These are phyloP conservation scores for Candidula unifasciata DNA, from an alignment of 2,888 invertebrate genomes.

Conservation along the genomic window DNA sequence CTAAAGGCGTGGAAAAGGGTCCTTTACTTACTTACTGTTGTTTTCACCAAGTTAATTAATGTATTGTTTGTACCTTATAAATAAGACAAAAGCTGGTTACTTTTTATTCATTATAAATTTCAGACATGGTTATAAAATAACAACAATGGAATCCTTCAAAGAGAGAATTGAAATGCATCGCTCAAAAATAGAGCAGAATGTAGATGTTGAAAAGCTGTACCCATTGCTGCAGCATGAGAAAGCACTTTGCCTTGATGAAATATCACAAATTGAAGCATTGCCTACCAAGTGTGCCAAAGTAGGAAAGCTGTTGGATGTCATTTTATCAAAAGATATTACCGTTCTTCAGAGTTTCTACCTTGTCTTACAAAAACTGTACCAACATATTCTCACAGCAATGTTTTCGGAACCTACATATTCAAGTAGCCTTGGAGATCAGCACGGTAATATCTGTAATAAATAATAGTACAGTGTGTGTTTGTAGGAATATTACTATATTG, in stretches of 20 bases:
- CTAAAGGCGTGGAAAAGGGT: too few relatives aligned
- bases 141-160: conserved; percentile 65
- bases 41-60: too few relatives aligned
- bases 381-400: conserved; percentile 70
- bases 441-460: conserved; percentile 32
- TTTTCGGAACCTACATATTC: conserved; percentile 62
- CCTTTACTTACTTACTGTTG: too few relatives aligned
- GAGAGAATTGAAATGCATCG: conserved; percentile 68
- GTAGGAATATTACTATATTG: neutral
- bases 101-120: conserved; percentile 6
- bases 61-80: neutral
- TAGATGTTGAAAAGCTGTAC: conserved; percentile 55
- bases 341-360: conserved; percentile 66
- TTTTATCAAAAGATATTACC: conserved; percentile 64
- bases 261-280: conserved; percentile 65
- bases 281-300: conserved; percentile 63
- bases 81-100: neutral
- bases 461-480: neutral
- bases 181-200: conserved; percentile 60
- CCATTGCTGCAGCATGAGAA: conserved; percentile 60
- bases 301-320: conserved; percentile 66
- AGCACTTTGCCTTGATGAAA: conserved; percentile 62
- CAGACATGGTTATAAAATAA: conserved; percentile 38
- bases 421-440: conserved; percentile 24
- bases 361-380: conserved; percentile 65